Base-by-base conservation (phyloP, 2,888 invertebrate genomes). In the Zaprionus lineosus region DNA sequence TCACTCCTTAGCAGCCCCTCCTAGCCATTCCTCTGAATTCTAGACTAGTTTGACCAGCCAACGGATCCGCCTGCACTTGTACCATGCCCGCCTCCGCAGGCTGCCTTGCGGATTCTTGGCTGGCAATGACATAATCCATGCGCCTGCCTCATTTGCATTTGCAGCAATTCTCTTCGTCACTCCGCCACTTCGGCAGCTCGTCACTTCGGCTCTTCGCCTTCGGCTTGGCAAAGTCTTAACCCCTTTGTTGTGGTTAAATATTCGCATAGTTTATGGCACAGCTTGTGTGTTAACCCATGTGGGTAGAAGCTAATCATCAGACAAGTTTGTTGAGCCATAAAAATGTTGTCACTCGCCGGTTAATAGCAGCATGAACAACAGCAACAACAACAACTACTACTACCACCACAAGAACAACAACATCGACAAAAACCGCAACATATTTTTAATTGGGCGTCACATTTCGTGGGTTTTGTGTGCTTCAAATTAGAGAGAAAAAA, bases 101-200 rank as follows among this genome's bases (percentile, higher is more conserved):
- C 39, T 31, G 56, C 24, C 50, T 47, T 40, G 36, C 3, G 37
- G 33, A 47, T 36, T 64, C 21, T 47, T 46, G 46, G 28, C 19
- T 55, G 65, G 64, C 77, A 74, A 77, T 75, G 82, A 81, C 74
- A 77, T 74, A 81, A 75, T 75, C 78, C 41, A 19, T 48, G 34
- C 16, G 28, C 5, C 55, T 58, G 28, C 5, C 55, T 58, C 40
- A 44, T 66, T 61, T 63, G 57, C 71, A 78, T 74, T 56, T 59
- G 71, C 47, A 58, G 66, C 43, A 58, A 40, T 47, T 52, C 58
- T 62, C 48, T 29, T 28, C 26, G n/a, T n/a, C n/a, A n/a, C 46
- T 29, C 47, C 16, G 31, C 44, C 52, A 19, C 55, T 61, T n/a
- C n/a, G n/a, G n/a, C n/a, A n/a, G 50, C 52, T 46, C 50, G 59